A percentile compares a stretch with the other conserved stretches of the same genome.
phyloP scores from a whole-genome alignment of 2,113 vertebrate genomes.

The Herpetotheres cachinnans region DNA sequence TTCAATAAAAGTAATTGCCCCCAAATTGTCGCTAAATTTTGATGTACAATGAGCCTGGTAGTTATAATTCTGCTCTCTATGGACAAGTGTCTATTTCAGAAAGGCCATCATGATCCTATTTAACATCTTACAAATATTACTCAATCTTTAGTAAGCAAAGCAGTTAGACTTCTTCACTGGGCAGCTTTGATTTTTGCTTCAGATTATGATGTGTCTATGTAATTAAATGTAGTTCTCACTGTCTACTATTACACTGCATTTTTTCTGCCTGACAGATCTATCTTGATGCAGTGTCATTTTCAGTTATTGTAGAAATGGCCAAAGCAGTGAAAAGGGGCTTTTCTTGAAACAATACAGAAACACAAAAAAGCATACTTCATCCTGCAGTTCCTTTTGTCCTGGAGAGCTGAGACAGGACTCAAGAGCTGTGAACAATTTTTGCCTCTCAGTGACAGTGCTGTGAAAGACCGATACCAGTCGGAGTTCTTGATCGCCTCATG shows the following conservation, averaged over 20 bases:
- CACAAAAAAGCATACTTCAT: background rate
- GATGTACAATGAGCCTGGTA: background rate
- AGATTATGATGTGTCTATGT: background rate
- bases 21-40: background rate
- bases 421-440: background rate
- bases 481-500: background rate
- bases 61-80: background rate
- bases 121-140: background rate
- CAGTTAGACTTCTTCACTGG: background rate
- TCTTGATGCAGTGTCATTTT: background rate
- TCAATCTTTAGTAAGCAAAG: background rate
- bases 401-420: background rate
- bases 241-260: background rate
- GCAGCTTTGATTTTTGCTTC: conserved; percentile 14
- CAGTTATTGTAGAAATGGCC: background rate
- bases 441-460: background rate
- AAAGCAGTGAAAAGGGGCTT: background rate
- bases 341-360: background rate
- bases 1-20: background rate
- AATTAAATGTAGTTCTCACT: background rate
- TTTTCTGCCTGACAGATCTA: background rate
- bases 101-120: background rate
- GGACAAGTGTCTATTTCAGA: background rate
- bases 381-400: background rate
- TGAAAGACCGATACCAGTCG: background rate